phyloP scores from a whole-genome alignment of 2,113 vertebrate genomes.

The Entomyzon cyanotis region DNA sequence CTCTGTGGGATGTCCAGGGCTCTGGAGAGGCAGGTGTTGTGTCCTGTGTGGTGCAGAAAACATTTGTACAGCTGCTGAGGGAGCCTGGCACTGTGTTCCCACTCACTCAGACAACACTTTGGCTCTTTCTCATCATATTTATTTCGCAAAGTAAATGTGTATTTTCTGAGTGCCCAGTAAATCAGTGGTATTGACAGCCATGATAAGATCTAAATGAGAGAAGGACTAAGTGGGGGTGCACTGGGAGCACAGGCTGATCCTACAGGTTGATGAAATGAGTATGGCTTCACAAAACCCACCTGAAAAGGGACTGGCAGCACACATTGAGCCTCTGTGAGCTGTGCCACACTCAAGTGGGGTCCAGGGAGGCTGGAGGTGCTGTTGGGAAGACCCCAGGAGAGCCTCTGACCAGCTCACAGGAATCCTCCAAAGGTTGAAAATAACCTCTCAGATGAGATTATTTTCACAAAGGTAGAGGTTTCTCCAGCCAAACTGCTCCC shows the following conservation, averaged over 20 bases:
- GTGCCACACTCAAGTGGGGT: not conserved
- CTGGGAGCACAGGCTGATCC: not conserved
- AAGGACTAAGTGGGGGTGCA: not conserved
- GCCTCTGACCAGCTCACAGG: not conserved
- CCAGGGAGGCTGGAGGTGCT: not conserved
- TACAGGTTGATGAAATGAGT: rapidly evolving
- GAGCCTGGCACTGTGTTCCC: rapidly evolving
- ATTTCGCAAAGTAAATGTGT: not conserved
- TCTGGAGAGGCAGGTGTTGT: not conserved
- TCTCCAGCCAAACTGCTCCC: not conserved
- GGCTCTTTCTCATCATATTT: not conserved
- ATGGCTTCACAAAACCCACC: not conserved
- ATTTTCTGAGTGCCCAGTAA: not conserved
- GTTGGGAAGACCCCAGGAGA: not conserved
- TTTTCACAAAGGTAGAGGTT: not conserved
- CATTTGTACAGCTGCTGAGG: rapidly evolving
- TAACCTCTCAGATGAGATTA: not conserved
- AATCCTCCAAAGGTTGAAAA: not conserved
- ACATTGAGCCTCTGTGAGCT: rapidly evolving
- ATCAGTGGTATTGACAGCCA: not conserved
- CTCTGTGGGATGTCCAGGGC: not conserved
- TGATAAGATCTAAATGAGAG: not conserved
- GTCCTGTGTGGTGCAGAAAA: rapidly evolving
- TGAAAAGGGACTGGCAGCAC: not conserved
- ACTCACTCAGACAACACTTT: not conserved